Base-by-base conservation (phyloP, 2,888 invertebrate genomes). In the Eupithecia abbreviata region DNA sequence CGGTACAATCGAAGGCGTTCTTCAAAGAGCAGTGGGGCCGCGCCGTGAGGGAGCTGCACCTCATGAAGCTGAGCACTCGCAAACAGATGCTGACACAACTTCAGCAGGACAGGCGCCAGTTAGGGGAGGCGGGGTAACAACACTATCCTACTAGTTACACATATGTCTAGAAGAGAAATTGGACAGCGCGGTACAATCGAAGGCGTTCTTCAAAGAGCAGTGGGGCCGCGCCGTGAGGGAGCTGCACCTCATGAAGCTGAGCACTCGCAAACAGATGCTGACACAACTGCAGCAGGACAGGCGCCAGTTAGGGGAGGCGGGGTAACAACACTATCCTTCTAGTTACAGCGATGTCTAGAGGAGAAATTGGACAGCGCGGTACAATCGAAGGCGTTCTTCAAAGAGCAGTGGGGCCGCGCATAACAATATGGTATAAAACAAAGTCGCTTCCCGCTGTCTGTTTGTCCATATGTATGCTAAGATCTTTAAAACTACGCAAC, bases 21-120 rank as follows among this genome's bases (percentile, higher is more conserved):
- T 98, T 97, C 90, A 97, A 97, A 85, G 96, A 96, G 83, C 30
- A 97, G 86, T 98, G 97, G 97, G 96, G 96, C 2, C 96, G 96
- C 79, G 96, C 96, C 0, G 96, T 97, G 3, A 91, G 96, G 0
- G 97, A 97, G 84, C 93, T 97, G 74, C 97, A 97, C 79, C 93
- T 94, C 67, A 88, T 96, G 78, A 97, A 96, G 85, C 91, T 95
- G 65, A 92, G 93, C 85, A 91, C 96, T 78, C 92, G 96, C 65
- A 90, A 93, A 72, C 93, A 93, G 65, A 89, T 96, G 84, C 92
- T 96, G 76, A 85, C 90, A 9, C 95, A 96, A 83, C 92, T 93
- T 79, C 92, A 94, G 77, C 92, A 89, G 2, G 95, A 95, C 76
- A 77, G 92, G 51, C 87, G 84, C 1, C 86, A 88, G 77, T 85